Evolutionary conservation across 1,140 invertebrate species (phyloP), one percentile per base, ranked within the genome.

Genomic region (Melipona quadrifasciata): DNA sequence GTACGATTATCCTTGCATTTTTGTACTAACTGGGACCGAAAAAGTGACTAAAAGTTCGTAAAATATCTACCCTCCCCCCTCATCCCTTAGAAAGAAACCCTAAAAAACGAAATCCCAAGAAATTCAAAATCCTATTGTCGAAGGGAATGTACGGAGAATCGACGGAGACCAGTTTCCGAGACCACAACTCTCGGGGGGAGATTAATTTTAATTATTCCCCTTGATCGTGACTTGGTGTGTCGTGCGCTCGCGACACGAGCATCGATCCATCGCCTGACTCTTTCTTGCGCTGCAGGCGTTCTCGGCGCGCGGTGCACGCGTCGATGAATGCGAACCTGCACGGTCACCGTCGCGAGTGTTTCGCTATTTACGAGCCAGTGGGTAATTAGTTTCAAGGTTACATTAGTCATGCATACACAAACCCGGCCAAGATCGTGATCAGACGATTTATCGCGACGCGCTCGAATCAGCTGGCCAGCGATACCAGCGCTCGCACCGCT

Each of bases 331-430:
- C 75, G 34, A 78, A 83, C 82, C 39, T 83, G 82, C 74, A 78
- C 65, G 74, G 53, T 71, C 82, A 68, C 75, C 73, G 64, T 77
- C 74, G 39, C 81, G 65, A 78, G 34, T n/a, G 31, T 57, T 68
- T 71, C 75, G 67, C 82, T 84, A 57, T 84, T 72, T 79, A 79
- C 82, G 76, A 84, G 76, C 55, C 47, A 57, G 21, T 47, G 76
- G 31, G 67, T 84, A 84, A 84, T 84, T 84, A 84, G 76, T 79
- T 72, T 31, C 75, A 84, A 84, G 82, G 82, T 84, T 79, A 71
- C 76, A 76, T 67, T 72, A 71, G 55, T 79, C 82, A 55, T 53
- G 76, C 82, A 79, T 61, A 64, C 47, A 27, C 27, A 72, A 39
- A 71, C 75, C 27, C 72, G 80, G 76, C 71, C 75, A 53, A 39